Base-by-base conservation (phyloP, 1,140 invertebrate species). In the Micrasema minimum region DNA sequence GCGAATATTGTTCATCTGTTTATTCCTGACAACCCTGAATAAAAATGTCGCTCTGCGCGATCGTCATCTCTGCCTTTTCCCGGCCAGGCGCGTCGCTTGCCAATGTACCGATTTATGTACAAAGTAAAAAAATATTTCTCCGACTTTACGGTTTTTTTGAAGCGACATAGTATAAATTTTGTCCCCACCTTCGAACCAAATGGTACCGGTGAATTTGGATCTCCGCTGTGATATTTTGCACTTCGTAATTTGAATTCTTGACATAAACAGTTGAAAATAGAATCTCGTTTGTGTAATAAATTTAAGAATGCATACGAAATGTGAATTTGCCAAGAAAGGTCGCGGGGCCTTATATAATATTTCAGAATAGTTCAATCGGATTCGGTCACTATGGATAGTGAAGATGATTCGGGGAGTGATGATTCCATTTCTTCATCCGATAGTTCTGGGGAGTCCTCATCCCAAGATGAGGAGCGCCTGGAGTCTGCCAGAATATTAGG, bases 401-500 rank as follows among this genome's bases (percentile, higher is more conserved):
- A 71, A 23, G 69, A 43, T 41, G 61, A 65, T 37, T 71, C 69
- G n/a, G 38, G 59, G 12, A 65, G 59, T 37, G 62, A 66, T 38
- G 62, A 66, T 41, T 71, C 69, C n/a, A 46, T 55, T 37, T 53
- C 38, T 45, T 65, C 61, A 12, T 71, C 69, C 14, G 55, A 61
- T 38, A 69, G 67, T 61, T 69, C 67, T 38, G 67, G 55, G n/a
- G 67, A 50, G 10, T 71, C 69, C 0, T 64, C 69, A 1, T 37
- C 45, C 53, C 77, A 77, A 26, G 80, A 80, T 72, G 78, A 81
- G 66, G 80, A 82, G 72, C 78, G 78, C 68, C 75, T 82, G 73
- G 81, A 83, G 76, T 77, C 77, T 23, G 81, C 79, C 18, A 75
- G 78, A 71, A 71, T 80, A 18, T 75, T 74, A 62, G 84, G 83